These are phyloP conservation scores for Sisor rabdophorus DNA, from an alignment of 2,113 vertebrate genomes.

Conservation along the genomic window DNA sequence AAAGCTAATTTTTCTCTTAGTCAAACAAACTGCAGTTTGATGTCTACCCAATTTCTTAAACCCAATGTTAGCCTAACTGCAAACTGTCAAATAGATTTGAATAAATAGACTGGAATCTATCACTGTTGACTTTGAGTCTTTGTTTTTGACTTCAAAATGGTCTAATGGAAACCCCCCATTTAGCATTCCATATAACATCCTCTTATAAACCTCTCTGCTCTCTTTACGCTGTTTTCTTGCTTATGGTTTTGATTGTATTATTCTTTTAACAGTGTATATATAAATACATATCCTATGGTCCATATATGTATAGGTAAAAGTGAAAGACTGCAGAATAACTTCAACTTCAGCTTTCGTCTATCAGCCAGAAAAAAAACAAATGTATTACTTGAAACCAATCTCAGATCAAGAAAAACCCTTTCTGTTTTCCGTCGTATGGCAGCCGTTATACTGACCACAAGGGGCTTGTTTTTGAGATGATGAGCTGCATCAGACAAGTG, in stretches of 20 bases:
- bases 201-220: constrained; percentile 10
- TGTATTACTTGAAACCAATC: neutral
- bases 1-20: constrained; percentile 25
- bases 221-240: neutral
- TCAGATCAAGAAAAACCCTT: neutral
- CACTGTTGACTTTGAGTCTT: neutral
- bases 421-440: neutral
- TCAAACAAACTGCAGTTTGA: constrained; percentile 16
- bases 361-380: constrained; percentile 10
- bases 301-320: neutral
- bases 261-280: constrained; percentile 4
- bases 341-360: neutral
- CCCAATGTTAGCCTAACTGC: neutral
- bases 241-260: constrained; percentile 24
- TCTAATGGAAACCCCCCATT: neutral
- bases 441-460: neutral
- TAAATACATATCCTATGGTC: neutral
- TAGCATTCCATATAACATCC: neutral
- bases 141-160: neutral
- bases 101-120: neutral
- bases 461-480: neutral
- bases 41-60: neutral
- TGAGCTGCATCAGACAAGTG: neutral
- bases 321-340: neutral
- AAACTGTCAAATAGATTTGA: neutral